Percentiles rank a stretch among this genome's conserved stretches.
Conservation (phyloP, 35 echinoderm and acorn worm species). For the Holothuria glaberrima region DNA sequence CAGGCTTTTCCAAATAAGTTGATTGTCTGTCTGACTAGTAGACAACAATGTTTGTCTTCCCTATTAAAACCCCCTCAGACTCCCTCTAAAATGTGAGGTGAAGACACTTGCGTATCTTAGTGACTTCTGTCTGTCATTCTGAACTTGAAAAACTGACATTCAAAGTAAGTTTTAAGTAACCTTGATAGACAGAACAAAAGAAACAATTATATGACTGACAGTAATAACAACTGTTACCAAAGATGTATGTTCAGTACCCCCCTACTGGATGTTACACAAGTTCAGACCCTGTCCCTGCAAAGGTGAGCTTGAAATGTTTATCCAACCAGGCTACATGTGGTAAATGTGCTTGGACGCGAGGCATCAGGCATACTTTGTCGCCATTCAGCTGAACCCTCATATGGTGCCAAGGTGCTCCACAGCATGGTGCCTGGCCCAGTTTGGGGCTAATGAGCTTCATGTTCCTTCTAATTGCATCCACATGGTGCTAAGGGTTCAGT, state of each 20-base stretch:
- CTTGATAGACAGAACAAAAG: constrained; percentile 46
- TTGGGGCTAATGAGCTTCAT: constrained; percentile 65
- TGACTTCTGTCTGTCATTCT: constrained; percentile 25
- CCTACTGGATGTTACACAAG: constrained; percentile 22
- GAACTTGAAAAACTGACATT: constrained; percentile 31
- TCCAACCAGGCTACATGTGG: constrained; percentile 22
- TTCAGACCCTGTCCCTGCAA: not conserved
- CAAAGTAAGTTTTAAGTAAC: constrained; percentile 10
- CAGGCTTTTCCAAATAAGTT: constrained; percentile 49
- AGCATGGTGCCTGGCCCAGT: constrained; percentile 59
- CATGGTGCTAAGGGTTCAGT: constrained; percentile 37
- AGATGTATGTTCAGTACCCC: not conserved
- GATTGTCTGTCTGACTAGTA: constrained; percentile 25
- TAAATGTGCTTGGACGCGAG: not conserved
- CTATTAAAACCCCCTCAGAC: constrained; percentile 34
- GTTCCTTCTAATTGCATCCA: constrained; percentile 64
- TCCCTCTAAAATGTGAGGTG: not conserved
- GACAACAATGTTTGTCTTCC: constrained; percentile 34
- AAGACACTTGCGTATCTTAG: constrained; percentile 8
- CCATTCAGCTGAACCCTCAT: constrained; percentile 30
- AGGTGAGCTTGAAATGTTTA: constrained; percentile 34
- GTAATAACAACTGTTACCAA: constrained; percentile 8
- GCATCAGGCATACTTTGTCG: not conserved
- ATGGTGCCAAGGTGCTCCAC: not conserved
- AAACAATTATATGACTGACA: constrained; percentile 41